Conservation (phyloP, 2,888 invertebrate genomes). For the Drosophila maculinotata region DNA sequence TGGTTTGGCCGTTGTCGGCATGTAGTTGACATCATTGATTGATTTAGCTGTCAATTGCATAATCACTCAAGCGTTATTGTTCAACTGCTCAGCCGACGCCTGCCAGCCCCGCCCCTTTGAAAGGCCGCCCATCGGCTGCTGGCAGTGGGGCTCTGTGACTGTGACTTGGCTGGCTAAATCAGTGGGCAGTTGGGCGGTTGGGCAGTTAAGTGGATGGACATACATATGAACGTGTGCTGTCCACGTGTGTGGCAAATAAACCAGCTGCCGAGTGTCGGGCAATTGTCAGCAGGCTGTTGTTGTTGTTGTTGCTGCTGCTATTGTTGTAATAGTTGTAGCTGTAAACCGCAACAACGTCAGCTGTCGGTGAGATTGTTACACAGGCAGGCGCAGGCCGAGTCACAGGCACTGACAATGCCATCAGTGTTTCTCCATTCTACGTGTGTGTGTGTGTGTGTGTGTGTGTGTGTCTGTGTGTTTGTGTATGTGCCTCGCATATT, state of each 20-base stretch:
- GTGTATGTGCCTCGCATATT: slow-evolving; percentile 71
- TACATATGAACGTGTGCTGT: slow-evolving; percentile 22
- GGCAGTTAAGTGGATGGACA: not conserved
- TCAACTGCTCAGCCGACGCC: slow-evolving; percentile 72
- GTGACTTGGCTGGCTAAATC: slow-evolving; percentile 60
- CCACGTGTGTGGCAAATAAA: slow-evolving; percentile 75
- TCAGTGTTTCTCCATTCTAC: slow-evolving; percentile 10
- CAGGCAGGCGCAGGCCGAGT: slow-evolving; percentile 27
- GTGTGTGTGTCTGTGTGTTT: slow-evolving; percentile 39
- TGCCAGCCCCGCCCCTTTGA: slow-evolving; percentile 18
- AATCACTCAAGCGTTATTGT: slow-evolving; percentile 83
- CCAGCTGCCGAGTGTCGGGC: slow-evolving; percentile 77
- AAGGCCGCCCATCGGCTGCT: slow-evolving; percentile 22
- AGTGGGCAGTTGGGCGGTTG: slow-evolving; percentile 13
- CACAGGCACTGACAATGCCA: slow-evolving; percentile 20
- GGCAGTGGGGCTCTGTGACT: slow-evolving; percentile 15
- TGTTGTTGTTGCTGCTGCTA: slow-evolving; percentile 33
- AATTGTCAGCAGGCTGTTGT: slow-evolving; percentile 70
- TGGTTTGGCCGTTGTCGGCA: slow-evolving; percentile 59
- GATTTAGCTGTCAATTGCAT: slow-evolving; percentile 84
- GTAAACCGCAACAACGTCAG: slow-evolving; percentile 75
- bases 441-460: slow-evolving; percentile 29
- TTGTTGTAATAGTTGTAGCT: slow-evolving; percentile 72
- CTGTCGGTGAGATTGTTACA: slow-evolving; percentile 79
- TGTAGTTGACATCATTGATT: slow-evolving; percentile 84